phyloP scores from a whole-genome alignment of 2,797 vertebrate genomes.

The Lateolabrax maculatus region DNA sequence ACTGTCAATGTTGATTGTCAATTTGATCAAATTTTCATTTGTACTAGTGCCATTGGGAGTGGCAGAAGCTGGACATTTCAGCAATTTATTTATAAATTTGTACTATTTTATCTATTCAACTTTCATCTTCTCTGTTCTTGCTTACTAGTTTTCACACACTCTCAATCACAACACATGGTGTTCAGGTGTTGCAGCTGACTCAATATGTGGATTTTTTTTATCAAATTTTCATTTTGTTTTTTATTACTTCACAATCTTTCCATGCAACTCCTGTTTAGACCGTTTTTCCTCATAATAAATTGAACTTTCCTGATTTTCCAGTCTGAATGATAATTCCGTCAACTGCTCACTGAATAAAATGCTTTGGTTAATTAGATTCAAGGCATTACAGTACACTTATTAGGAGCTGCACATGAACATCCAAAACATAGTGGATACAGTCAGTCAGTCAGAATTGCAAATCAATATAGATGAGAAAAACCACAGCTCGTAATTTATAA shows the following conservation, averaged over 20 bases:
- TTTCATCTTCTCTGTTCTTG: neutral
- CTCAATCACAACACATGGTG: neutral
- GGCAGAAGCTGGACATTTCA: neutral
- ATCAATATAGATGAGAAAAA: neutral
- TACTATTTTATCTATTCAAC: neutral
- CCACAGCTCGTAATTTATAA: neutral
- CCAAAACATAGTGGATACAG: neutral
- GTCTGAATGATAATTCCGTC: no score
- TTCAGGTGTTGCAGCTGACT: neutral
- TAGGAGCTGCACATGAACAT: constrained; percentile 2
- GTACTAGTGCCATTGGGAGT: no score
- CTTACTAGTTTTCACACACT: neutral
- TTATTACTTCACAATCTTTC: neutral
- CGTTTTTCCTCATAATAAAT: no score
- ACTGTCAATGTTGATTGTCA: neutral
- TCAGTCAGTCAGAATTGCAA: constrained; percentile 23
- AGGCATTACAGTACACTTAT: neutral
- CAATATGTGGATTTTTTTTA: neutral
- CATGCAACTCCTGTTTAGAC: neutral
- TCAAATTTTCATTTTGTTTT: neutral
- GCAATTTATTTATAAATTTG: neutral
- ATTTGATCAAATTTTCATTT: neutral
- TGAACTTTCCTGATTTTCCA: no score
- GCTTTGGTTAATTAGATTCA: constrained; percentile 13
- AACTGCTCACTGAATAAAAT: neutral